Conservation (phyloP, 2,113 vertebrate species). For the Connochaetes taurinus region DNA sequence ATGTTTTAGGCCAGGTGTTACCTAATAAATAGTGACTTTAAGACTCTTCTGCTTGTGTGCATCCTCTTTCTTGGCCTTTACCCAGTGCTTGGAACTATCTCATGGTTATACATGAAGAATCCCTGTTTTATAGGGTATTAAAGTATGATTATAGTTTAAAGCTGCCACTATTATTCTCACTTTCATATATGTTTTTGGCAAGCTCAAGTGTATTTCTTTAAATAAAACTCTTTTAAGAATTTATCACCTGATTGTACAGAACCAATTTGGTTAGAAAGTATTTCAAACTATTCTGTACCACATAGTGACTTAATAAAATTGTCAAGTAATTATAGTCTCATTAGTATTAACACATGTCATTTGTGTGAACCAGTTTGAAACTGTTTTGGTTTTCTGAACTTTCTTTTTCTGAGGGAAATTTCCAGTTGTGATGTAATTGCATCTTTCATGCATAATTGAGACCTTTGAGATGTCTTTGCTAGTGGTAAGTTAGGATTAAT, state of each 20-base stretch:
- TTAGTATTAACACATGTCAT: not conserved
- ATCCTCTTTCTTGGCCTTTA: not conserved
- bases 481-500: not conserved
- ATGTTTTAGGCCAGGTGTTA: not conserved
- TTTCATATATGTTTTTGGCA: not conserved
- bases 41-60: not conserved
- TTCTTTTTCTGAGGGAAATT: conserved; percentile 6
- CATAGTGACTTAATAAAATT: not conserved
- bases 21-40: not conserved
- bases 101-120: not conserved
- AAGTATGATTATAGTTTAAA: not conserved
- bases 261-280: conserved; percentile 4
- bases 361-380: not conserved
- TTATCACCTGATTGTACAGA: not conserved
- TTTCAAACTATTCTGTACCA: not conserved
- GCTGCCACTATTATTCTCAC: not conserved
- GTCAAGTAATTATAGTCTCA: not conserved
- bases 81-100: not conserved
- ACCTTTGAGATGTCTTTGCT: not conserved
- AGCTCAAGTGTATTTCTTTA: not conserved
- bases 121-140: not conserved
- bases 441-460: not conserved
- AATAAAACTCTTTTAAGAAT: not conserved
- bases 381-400: not conserved
- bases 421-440: not conserved